Conservation (phyloP, 1,140 invertebrate species). For the Solenopsis fugax region DNA sequence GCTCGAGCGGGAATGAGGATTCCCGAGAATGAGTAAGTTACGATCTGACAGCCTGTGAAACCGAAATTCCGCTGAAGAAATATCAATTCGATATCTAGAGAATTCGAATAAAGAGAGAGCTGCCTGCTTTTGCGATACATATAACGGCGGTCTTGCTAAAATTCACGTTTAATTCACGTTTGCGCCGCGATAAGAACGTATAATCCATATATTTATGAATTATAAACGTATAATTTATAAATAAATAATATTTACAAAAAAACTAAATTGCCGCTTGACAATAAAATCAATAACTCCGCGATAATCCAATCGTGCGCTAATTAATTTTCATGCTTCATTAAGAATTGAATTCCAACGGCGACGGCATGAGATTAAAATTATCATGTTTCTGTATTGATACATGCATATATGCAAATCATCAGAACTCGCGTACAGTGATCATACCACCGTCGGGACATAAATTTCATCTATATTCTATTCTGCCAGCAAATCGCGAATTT, state of each 20-base stretch:
- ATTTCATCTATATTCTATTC: background rate
- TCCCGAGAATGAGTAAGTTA: background rate
- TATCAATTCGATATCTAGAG: constrained; percentile 1
- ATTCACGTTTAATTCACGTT: constrained; percentile 1
- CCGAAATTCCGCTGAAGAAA: background rate
- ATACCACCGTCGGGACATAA: background rate
- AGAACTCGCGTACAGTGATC: background rate
- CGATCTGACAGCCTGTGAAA: background rate
- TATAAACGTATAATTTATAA: constrained; percentile 1
- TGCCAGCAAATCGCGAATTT: background rate
- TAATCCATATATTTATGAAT: constrained; percentile 21
- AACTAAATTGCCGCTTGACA: background rate
- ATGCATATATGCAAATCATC: constrained; percentile 42
- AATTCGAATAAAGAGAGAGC: background rate
- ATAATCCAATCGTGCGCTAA: background rate
- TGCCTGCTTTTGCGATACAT: background rate
- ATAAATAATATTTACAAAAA: constrained; percentile 8
- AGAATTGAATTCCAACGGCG: background rate
- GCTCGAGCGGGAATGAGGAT: background rate
- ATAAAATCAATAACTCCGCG: background rate
- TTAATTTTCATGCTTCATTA: constrained; percentile 6
- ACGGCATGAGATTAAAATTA: constrained; percentile 25
- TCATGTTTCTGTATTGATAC: constrained; percentile 7
- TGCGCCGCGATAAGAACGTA: background rate
- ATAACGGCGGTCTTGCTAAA: background rate